phyloP scores from a whole-genome alignment of 2,797 vertebrate genomes.

The Streptopelia turtur region DNA sequence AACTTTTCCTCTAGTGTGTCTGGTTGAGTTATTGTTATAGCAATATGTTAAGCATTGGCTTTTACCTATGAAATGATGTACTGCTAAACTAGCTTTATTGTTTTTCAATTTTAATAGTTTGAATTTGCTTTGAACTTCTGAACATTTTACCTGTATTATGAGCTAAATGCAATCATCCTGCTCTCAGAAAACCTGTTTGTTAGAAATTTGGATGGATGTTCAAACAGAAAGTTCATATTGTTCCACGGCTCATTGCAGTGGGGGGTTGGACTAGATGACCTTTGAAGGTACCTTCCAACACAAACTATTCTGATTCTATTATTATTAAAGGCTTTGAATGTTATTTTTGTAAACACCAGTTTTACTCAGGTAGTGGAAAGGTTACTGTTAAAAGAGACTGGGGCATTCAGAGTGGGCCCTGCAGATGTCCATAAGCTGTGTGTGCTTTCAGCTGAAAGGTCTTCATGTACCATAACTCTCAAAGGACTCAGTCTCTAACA shows the following conservation, averaged over 20 bases:
- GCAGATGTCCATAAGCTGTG: not conserved
- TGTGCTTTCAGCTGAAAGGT: not conserved
- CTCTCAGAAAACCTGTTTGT: not conserved
- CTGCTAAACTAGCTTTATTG: not conserved
- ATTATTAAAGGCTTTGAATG: not conserved
- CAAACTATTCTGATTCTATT: too few relatives aligned
- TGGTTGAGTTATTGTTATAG: not conserved
- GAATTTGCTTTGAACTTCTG: not conserved
- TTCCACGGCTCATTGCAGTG: not conserved
- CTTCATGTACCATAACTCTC: not conserved
- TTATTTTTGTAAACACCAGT: not conserved
- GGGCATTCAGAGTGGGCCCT: not conserved
- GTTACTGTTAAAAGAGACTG: not conserved
- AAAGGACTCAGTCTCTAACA: not conserved
- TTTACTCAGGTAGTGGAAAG: not conserved
- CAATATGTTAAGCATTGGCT: not conserved
- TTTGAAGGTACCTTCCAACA: too few relatives aligned
- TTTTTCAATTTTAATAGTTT: not conserved
- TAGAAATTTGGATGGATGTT: not conserved
- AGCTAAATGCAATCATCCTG: not conserved
- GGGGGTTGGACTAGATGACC: too few relatives aligned
- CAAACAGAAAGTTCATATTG: not conserved
- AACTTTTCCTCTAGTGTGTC: not conserved
- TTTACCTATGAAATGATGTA: not conserved
- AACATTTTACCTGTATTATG: not conserved